Percentiles rank a stretch among this genome's conserved stretches.
Evolutionary conservation across 2,888 invertebrate species (phyloP).

Genomic region (Ptilodon capucinus): DNA sequence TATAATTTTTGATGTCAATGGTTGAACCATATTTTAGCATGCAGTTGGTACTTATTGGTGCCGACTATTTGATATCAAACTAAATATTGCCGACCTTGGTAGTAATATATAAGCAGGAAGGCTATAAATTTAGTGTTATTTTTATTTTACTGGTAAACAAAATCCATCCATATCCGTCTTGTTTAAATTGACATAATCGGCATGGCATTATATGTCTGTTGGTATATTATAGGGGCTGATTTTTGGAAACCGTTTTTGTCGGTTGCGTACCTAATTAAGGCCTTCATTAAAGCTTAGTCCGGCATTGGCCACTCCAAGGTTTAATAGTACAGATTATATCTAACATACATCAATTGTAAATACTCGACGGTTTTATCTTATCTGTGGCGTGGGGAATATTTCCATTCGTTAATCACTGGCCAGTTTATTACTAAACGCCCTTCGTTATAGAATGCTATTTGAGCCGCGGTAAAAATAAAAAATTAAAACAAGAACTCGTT

Average conservation of each 20-base stretch:
- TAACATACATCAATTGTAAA: slow-evolving; percentile 8
- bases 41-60: too few species aligned
- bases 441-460: slow-evolving; percentile 1
- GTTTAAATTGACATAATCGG: too few species aligned
- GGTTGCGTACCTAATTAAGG: background rate
- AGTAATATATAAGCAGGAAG: too few species aligned
- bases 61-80: too few species aligned
- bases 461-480: background rate
- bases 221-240: too few species aligned
- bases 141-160: too few species aligned
- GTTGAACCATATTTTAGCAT: too few species aligned
- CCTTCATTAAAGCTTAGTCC: background rate
- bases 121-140: too few species aligned
- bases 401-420: slow-evolving; percentile 26
- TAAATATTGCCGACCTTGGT: too few species aligned
- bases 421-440: slow-evolving; percentile 8
- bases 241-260: background rate
- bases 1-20: too few species aligned
- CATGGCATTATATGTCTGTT: too few species aligned
- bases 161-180: too few species aligned
- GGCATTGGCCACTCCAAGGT: background rate
- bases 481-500: background rate
- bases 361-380: slow-evolving; percentile 28
- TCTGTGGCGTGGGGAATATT: slow-evolving; percentile 26
- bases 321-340: background rate